Conservation (phyloP, 92 coral and sea anemone genomes). For the Desmophyllum pertusum region DNA sequence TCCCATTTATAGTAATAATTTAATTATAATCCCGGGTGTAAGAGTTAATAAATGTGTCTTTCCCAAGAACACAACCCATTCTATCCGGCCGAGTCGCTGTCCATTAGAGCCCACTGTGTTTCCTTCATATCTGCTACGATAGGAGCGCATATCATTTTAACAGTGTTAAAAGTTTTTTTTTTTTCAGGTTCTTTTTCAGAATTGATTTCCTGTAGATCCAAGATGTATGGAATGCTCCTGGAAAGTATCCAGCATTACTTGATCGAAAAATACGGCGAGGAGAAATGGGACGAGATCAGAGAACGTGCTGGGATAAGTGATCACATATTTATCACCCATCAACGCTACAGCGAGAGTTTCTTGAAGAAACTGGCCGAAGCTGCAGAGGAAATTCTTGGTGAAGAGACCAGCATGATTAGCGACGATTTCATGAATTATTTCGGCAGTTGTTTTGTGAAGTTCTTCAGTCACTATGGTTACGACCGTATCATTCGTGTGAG, state of each 20-base stretch:
- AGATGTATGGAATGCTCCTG: conserved; percentile 79
- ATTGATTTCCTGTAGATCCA: neutral
- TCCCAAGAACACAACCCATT: too few species aligned
- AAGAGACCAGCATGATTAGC: conserved; percentile 60
- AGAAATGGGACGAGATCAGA: conserved; percentile 66
- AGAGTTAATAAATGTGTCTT: too few species aligned
- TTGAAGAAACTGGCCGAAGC: conserved; percentile 76
- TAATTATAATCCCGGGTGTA: too few species aligned
- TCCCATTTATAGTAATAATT: too few species aligned
- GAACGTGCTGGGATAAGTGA: conserved; percentile 58
- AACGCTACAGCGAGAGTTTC: conserved; percentile 68
- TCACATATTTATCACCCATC: conserved; percentile 71
- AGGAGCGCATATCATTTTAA: neutral
- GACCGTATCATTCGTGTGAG: conserved; percentile 86
- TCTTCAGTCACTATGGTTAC: conserved; percentile 83
- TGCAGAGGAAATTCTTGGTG: conserved; percentile 55
- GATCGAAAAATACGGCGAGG: conserved; percentile 73
- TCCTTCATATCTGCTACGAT: neutral
- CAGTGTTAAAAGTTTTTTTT: neutral
- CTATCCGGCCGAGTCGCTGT: too few species aligned
- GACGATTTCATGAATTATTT: conserved; percentile 84
- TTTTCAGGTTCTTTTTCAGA: neutral
- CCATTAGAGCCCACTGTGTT: too few species aligned
- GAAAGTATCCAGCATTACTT: conserved; percentile 69
- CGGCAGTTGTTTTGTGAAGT: conserved; percentile 81